Evolutionary conservation across 2,888 invertebrate species (phyloP), one percentile per base, ranked within the genome.

Genomic region (Sminthurides aquaticus): DNA sequence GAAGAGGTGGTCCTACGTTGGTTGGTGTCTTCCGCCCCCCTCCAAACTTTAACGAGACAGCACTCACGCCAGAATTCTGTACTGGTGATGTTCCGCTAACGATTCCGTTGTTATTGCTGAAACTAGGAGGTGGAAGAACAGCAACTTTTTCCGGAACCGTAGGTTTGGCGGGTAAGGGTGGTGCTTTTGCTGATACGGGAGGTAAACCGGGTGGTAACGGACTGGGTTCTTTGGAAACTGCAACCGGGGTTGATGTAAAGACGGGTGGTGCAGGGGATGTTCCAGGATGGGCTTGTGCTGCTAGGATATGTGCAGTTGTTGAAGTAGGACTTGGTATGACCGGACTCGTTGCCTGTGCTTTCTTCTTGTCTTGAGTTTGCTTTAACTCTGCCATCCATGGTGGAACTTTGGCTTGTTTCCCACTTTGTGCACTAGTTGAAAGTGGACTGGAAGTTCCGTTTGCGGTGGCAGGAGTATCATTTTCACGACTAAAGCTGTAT

Each of bases 321-420:
- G 64, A 52, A 22, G 1, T 63, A 2, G 62, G 22, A 34, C 34
- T 49, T 11, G 60, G 11, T 34, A 61, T 65, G 20, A 43, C 58
- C 15, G 71, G 69, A 28, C 66, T 65, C 11, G 61, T 65, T 1
- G 55, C 64, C 18, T 61, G 5, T 15, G 54, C 61, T 29, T 61
- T 27, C 59, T 74, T 74, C 61, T 73, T 75, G 57, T 76, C 74
- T 68, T 90, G 90, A 76, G 87, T 89, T 70, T 88, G 82, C 76
- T 89, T 89, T 71, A 90, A 82, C 77, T 90, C 90, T 71, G 84
- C 87, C 83, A 90, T 86, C 89, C 89, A 90, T 0, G 90, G 89
- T 57, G 86, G 87, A n/a, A 59, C 67, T 75, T 76, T 66, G 76
- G 75, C 64, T 74, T 74, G 69, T 74, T 75, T 49, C 65, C 63